These are phyloP conservation scores for Oncorhynchus gorbuscha DNA, from an alignment of 2,113 vertebrate species.

Conservation along the genomic window DNA sequence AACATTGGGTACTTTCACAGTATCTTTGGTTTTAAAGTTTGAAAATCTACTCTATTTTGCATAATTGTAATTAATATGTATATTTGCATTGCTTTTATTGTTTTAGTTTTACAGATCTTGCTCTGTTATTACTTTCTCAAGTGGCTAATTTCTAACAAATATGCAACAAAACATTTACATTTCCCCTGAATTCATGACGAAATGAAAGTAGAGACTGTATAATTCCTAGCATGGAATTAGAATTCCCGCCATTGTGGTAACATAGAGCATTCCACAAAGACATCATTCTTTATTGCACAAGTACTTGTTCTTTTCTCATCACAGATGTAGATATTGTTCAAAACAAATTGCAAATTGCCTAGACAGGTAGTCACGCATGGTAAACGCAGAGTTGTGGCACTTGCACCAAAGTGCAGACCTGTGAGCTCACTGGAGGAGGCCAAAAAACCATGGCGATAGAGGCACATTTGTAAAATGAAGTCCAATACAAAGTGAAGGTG, in stretches of 20 bases:
- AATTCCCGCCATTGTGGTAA: neutral
- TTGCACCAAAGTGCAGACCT: neutral
- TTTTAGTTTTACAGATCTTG: neutral
- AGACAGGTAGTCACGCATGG: neutral
- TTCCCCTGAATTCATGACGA: neutral
- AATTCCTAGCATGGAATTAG: neutral
- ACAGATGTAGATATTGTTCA: neutral
- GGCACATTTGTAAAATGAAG: conserved; percentile 36
- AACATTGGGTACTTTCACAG: neutral
- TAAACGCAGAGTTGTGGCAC: neutral
- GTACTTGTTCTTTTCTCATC: neutral
- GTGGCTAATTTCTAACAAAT: neutral
- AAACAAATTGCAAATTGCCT: neutral
- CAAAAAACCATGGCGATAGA: conserved; percentile 31
- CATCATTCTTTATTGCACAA: neutral
- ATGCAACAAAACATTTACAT: neutral
- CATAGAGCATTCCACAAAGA: neutral
- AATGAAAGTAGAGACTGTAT: neutral
- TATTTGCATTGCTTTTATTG: neutral
- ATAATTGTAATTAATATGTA: neutral
- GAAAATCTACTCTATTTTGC: neutral
- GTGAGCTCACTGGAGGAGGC: neutral
- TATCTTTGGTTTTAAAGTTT: neutral
- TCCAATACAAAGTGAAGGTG: conserved; percentile 22
- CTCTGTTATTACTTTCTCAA: neutral